phyloP scores from a whole-genome alignment of 1,140 invertebrate genomes.

The Trichogramma pretiosum region DNA sequence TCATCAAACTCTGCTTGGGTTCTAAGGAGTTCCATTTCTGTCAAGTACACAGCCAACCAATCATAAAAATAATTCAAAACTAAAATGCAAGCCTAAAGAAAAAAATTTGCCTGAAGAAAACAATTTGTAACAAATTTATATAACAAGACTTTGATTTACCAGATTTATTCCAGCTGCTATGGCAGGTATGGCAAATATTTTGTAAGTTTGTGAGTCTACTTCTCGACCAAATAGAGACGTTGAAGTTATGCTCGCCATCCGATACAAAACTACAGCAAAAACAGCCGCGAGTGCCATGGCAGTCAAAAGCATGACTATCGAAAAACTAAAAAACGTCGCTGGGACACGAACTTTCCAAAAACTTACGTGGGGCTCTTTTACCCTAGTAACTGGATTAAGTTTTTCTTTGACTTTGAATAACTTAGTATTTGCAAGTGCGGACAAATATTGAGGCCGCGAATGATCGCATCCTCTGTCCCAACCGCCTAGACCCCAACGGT shows the following conservation, averaged over 20 bases:
- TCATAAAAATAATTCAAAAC: slow-evolving; percentile 86
- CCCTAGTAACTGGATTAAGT: slow-evolving; percentile 58
- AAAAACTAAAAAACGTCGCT: slow-evolving; percentile 74
- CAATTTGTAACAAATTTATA: neutral
- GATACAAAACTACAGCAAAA: slow-evolving; percentile 82
- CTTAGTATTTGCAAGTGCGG: slow-evolving; percentile 65
- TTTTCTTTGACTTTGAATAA: slow-evolving; percentile 45
- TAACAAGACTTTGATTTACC: slow-evolving; percentile 44
- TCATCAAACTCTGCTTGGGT: slow-evolving; percentile 98
- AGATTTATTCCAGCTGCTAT: slow-evolving; percentile 84
- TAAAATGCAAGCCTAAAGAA: slow-evolving; percentile 58
- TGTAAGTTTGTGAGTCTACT: slow-evolving; percentile 61
- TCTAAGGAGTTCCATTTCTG: slow-evolving; percentile 83
- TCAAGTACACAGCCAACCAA: slow-evolving; percentile 81
- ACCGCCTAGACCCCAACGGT: slow-evolving; percentile 82
- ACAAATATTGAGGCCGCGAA: slow-evolving; percentile 73
- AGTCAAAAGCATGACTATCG: slow-evolving; percentile 71
- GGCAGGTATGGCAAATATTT: slow-evolving; percentile 70
- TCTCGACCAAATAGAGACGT: slow-evolving; percentile 59
- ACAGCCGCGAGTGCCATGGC: slow-evolving; percentile 75
- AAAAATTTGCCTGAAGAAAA: slow-evolving; percentile 3
- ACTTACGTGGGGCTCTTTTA: slow-evolving; percentile 77
- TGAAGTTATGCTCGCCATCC: slow-evolving; percentile 77
- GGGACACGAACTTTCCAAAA: slow-evolving; percentile 64
- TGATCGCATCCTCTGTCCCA: slow-evolving; percentile 83